phyloP scores from a whole-genome alignment of 2,113 vertebrate genomes.

The Anser brachyrhynchus region DNA sequence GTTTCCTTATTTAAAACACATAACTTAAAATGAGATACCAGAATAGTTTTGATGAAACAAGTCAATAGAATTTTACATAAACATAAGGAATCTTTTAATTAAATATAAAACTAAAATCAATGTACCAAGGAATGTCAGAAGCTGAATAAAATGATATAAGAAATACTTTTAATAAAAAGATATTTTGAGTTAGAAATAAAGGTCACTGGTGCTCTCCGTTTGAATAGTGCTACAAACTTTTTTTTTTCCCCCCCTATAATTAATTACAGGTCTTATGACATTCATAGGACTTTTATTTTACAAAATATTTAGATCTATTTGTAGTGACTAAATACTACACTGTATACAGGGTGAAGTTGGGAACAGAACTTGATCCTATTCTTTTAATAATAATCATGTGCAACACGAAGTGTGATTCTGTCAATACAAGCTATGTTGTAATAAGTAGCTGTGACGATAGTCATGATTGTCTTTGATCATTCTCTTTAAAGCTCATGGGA shows the following conservation, averaged over 20 bases:
- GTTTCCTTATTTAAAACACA: background rate
- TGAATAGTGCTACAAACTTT: background rate
- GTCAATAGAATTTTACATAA: background rate
- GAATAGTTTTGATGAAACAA: constrained; percentile 3
- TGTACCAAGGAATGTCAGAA: background rate
- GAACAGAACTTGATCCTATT: background rate
- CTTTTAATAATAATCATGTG: background rate
- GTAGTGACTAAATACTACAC: background rate
- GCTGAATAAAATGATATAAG: background rate
- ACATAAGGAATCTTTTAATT: background rate
- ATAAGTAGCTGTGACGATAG: background rate
- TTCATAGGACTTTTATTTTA: background rate
- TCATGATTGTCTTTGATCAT: no score
- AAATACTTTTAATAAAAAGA: background rate
- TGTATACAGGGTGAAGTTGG: background rate
- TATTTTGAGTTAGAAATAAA: background rate
- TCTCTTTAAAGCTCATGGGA: background rate
- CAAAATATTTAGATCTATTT: background rate
- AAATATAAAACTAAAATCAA: background rate
- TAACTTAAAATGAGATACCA: background rate
- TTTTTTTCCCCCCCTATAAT: background rate
- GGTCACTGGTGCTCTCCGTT: background rate
- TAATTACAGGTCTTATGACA: background rate
- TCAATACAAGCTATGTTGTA: background rate
- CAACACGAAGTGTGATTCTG: background rate